Evolutionary conservation across 1,140 invertebrate species (phyloP), one percentile per base, ranked within the genome.

Genomic region (Orchesella cincta): DNA sequence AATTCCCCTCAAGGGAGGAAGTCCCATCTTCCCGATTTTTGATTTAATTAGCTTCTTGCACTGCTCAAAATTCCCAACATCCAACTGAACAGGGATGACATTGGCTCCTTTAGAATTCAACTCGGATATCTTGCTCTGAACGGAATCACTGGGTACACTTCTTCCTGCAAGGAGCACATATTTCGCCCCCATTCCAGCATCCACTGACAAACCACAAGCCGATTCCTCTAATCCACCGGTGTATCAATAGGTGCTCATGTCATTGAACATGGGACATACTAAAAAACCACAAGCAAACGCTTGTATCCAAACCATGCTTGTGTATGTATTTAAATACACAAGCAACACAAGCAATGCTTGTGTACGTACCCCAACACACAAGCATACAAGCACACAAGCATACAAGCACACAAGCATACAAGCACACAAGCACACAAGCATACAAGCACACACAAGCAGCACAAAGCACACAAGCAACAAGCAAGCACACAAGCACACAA

Each of bases 171-270:
- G 34, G 29, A 76, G 18, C 1, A 76, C 26, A 16, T 76, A 31
- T 8, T n/a, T 16, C 3, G 74, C 74, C 8, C 74, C 74, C 14
- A 31, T 29, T 26, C 34, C 54, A 23, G 70, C 52, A 76, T 36
- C 74, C 74, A 76, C n/a, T 62, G 8, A 39, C 46, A 51, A 12
- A 76, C 57, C 8, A 26, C 12, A 76, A 36, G 1, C 74, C 74
- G 35, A 76, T 76, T 1, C 74, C 74, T 3, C 74, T 8, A 76
- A 28, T 3, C 74, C 74, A 23, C 74, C 74, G 26, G 74, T 76
- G 20, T 67, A 35, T 23, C 67, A 28, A 35, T 76, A 76, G 18
- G 39, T 33, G 46, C 33, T 39, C 35, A 28, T 54, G 57, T 54
- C 62, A 34, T 67, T 1, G 29, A 76, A 76, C 33, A 76, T 23